phyloP scores from a whole-genome alignment of 2,113 vertebrate species.

The Microcebus griseorufus region DNA sequence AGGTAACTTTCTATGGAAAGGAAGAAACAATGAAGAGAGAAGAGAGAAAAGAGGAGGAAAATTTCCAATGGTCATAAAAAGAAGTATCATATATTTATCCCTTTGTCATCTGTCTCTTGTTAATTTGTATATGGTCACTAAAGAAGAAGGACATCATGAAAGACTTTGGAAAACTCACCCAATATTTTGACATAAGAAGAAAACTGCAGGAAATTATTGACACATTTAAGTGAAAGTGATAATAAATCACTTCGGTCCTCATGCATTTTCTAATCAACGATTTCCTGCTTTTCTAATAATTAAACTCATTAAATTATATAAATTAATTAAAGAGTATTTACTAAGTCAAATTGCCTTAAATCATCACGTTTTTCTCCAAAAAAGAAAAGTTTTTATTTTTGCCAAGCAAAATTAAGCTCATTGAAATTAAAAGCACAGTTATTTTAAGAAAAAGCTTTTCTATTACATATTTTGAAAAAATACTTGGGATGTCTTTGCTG shows the following conservation, averaged over 20 bases:
- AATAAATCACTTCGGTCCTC: not conserved
- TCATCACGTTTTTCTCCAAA: not conserved
- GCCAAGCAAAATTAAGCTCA: not conserved
- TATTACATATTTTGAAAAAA: not conserved
- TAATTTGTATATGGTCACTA: not conserved
- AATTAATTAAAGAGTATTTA: conserved; percentile 25
- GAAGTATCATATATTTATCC: not conserved
- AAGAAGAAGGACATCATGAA: not conserved
- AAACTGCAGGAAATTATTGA: not conserved
- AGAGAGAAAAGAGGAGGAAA: not conserved
- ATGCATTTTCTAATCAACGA: not conserved
- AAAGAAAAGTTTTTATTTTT: conserved; percentile 27
- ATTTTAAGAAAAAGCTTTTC: not conserved
- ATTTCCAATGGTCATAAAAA: not conserved
- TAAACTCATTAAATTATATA: conserved; percentile 11
- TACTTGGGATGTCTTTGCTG: not conserved
- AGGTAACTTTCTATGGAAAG: not conserved
- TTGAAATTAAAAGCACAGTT: not conserved
- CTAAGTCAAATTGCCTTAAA: not conserved
- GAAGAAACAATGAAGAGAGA: not conserved
- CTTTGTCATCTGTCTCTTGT: not conserved
- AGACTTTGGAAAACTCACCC: not conserved
- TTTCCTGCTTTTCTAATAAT: conserved; percentile 21
- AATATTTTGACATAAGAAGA: not conserved
- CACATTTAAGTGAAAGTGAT: not conserved